Evolutionary conservation across 1,140 invertebrate genomes (phyloP), one percentile per base, ranked within the genome.

Genomic region (Hylaeus volcanicus): DNA sequence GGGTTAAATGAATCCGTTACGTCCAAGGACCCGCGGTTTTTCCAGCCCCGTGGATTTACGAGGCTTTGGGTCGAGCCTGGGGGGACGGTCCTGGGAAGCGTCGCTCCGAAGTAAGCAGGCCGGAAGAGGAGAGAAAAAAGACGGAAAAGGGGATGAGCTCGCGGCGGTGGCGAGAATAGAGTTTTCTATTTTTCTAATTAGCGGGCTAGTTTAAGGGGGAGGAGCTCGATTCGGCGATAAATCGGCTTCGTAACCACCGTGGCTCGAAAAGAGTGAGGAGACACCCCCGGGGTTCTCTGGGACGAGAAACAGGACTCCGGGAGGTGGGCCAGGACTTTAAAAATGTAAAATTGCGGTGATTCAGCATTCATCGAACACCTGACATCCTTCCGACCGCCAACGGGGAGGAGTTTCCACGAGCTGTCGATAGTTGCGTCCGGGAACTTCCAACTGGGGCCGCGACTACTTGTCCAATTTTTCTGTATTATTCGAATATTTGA

Each of bases 281-380:
- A 26, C 26, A 26, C 43, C 43, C n/a, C 43, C 12, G 12, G 15
- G 45, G 41, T 26, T 26, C 26, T 26, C 26, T 26, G 26, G 26
- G 26, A 26, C 0, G 26, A 26, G 26, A 26, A 26, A 26, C 26
- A 26, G 26, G 26, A 26, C 26, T 26, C 0, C 26, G 26, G 26
- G 3, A 5, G 60, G n/a, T 15, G 51, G 14, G 61, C 5, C n/a
- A 26, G 71, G 61, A 79, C 68, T 65, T 79, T 79, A 74, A 74
- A 79, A 74, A 79, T 79, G 77, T 51, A 79, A 79, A 79, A 79
- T 79, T 65, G 70, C 77, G 51, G 77, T 79, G 77, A 79, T 79
- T 79, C 70, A 79, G 70, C 77, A 48, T 79, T 79, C 65, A 73
- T 79, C 70, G 77, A 79, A 79, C 77, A 73, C 69, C 70, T 74